Base-by-base conservation (phyloP, 2,888 invertebrate species). In the Aphodius granarius region DNA sequence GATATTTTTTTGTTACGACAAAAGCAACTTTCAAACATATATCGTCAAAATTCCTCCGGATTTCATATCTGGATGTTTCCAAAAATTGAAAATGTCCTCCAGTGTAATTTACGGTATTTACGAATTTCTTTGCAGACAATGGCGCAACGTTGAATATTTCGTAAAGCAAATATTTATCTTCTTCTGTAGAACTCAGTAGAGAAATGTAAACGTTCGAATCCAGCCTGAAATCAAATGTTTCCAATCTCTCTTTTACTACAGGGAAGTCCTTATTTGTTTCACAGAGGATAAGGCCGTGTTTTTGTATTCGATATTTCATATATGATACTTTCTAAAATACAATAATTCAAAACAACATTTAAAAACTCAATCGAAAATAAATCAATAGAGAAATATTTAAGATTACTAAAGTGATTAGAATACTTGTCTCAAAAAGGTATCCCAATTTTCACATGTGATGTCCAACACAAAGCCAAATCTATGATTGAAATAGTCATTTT, bases 161-260 rank as follows among this genome's bases (percentile, higher is more conserved):
- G 17, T 65, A 73, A 9, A 77, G 5, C n/a, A 9, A n/a, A 18
- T 77, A 77, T 17, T 15, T 19, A n/a, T n/a, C 4, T 15, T 63
- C 66, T 9, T n/a, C 23, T 73, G 70, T 65, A 16, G 13, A 43
- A 43, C 13, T 43, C 9, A 6, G 43, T 43, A 77, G n/a, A 5
- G 65, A 70, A 15, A 77, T 18, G 18, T 65, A 73, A n/a, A 77
- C 66, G 22, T 74, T 77, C 0, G 77, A 74, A 75, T 77, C 75
- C 1, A 77, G 9, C 43, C 70, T 75, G 16, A 77, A 20, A 75
- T 77, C 73, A 17, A 77, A 23, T 19, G 62, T 63, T 20, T 65
- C 63, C 17, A 77, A 43, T 62, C 20, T 64, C 13, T 20, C 15
- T 13, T 72, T 68, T 9, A 73, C 64, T 2, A 17, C 2, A 4